A percentile compares a stretch with the other conserved stretches of the same genome.
Evolutionary conservation across 2,888 invertebrate genomes (phyloP).

Genomic region (Schizotus pectinicornis): DNA sequence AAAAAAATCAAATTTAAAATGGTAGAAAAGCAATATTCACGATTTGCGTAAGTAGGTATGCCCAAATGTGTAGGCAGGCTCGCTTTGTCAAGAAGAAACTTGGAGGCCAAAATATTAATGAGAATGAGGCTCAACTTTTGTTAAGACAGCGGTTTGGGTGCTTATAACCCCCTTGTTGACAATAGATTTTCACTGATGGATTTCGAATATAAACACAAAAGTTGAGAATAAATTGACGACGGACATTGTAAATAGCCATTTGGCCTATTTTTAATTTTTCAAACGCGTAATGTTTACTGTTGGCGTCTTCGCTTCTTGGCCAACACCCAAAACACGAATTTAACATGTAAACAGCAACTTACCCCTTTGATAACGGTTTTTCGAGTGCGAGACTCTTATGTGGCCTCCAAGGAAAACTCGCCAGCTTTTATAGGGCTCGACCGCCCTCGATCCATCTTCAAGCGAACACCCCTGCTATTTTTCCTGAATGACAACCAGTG

Average conservation of each 20-base stretch:
- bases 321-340: background rate
- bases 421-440: slow-evolving; percentile 5
- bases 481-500: background rate
- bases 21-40: no score
- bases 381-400: background rate
- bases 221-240: no score
- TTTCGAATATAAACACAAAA: no score
- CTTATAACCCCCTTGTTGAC: no score
- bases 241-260: no score
- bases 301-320: background rate
- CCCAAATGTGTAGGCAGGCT: no score
- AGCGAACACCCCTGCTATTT: no score
- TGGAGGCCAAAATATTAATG: no score
- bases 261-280: slow-evolving; percentile 14
- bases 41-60: no score
- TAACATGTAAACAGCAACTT: background rate
- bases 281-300: slow-evolving; percentile 23
- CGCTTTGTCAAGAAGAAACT: no score
- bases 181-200: no score
- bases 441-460: background rate
- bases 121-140: slow-evolving; percentile 18
- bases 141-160: background rate
- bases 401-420: background rate
- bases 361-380: slow-evolving; percentile 2
- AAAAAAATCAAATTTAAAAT: no score